Evolutionary conservation across 2,888 invertebrate species (phyloP).

Genomic region (Nephrotoma flavescens): DNA sequence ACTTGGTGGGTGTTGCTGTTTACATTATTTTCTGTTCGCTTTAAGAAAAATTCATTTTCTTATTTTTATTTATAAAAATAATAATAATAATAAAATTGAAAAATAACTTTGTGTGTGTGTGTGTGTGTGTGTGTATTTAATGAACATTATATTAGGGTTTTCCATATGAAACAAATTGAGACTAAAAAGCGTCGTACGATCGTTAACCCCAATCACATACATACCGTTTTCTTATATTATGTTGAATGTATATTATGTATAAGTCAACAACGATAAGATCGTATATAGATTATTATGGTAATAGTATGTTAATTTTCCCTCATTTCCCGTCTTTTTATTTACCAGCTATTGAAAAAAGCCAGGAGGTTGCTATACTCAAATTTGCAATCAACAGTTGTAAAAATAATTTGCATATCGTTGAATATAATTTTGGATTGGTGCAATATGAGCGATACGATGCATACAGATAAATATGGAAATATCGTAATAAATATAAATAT

Average conservation of each 20-base stretch:
- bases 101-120: background rate
- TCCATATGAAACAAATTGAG: background rate
- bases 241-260: background rate
- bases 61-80: background rate
- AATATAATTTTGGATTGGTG: too few relatives aligned
- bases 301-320: background rate
- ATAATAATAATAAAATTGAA: background rate
- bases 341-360: background rate
- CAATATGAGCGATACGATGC: too few relatives aligned
- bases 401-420: background rate
- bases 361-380: background rate
- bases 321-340: background rate
- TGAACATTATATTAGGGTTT: background rate
- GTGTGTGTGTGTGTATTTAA: background rate
- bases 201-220: background rate
- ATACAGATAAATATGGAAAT: too few relatives aligned
- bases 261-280: background rate
- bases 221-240: background rate
- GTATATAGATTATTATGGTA: background rate
- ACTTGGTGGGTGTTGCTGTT: background rate
- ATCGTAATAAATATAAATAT: too few relatives aligned
- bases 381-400: background rate
- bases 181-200: background rate
- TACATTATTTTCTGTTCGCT: background rate
- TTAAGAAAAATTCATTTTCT: background rate